Evolutionary conservation across 2,888 invertebrate species (phyloP).

Genomic region (Tridacna crocea): DNA sequence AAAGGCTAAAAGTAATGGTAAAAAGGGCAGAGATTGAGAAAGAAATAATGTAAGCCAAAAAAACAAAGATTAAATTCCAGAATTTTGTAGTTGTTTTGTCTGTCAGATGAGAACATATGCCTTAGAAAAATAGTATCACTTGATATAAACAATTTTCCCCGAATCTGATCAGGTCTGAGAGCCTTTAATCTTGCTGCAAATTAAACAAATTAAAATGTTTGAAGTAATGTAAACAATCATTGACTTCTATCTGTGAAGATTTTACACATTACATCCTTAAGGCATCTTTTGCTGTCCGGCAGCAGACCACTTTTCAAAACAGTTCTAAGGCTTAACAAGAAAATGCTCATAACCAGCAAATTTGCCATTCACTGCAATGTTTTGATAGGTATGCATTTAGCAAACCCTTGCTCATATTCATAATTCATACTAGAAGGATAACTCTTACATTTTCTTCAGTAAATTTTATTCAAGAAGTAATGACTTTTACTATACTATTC

Average conservation of each 20-base stretch:
- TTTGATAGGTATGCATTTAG: background rate
- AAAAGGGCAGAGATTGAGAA: no score
- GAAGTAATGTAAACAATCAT: constrained; percentile 43
- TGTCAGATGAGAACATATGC: background rate
- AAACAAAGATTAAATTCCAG: constrained; percentile 1
- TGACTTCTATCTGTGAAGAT: background rate
- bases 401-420: no score
- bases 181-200: constrained; percentile 49
- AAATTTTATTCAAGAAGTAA: no score
- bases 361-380: background rate
- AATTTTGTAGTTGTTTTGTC: constrained; percentile 7
- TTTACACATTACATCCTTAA: background rate
- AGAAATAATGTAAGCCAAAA: no score
- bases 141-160: constrained; percentile 26
- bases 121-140: constrained; percentile 23
- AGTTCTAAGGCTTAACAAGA: background rate
- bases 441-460: no score
- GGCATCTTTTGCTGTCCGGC: background rate
- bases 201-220: constrained; percentile 51
- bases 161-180: constrained; percentile 20
- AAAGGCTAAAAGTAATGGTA: no score
- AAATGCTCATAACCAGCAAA: background rate
- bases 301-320: no score
- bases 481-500: no score
- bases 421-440: no score